Evolutionary conservation across 2,888 invertebrate species (phyloP).

Genomic region (Drosophila prolongata): DNA sequence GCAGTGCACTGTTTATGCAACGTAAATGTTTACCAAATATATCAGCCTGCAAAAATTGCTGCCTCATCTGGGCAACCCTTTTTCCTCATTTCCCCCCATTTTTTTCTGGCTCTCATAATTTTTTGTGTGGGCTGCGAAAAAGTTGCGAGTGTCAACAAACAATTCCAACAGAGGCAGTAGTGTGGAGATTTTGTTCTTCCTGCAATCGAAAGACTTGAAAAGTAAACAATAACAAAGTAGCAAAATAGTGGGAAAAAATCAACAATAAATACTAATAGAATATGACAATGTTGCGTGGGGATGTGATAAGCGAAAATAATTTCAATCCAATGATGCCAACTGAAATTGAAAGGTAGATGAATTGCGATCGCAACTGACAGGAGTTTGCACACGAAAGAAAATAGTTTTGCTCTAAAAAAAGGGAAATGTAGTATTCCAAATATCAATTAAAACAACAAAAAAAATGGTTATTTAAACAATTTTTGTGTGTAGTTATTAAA

Average conservation of each 20-base stretch:
- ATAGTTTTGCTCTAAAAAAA: neutral
- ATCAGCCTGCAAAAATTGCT: constrained; percentile 23
- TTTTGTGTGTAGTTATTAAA: neutral
- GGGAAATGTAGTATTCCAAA: no score
- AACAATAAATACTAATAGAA: neutral
- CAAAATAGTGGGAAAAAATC: constrained; percentile 17
- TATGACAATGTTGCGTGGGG: constrained; percentile 2
- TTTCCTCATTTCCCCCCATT: constrained; percentile 3
- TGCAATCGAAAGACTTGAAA: constrained; percentile 29
- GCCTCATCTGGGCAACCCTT: constrained; percentile 39
- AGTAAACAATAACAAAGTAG: constrained; percentile 41
- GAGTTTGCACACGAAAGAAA: constrained; percentile 16
- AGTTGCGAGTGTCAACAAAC: constrained; percentile 59
- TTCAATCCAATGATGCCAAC: constrained; percentile 33
- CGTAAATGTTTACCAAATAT: constrained; percentile 23
- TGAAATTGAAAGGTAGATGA: constrained; percentile 18
- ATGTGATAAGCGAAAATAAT: constrained; percentile 2
- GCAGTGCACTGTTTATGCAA: neutral
- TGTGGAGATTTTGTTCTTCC: constrained; percentile 3
- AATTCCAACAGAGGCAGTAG: constrained; percentile 17
- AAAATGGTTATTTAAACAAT: no score
- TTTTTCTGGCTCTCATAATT: constrained; percentile 6
- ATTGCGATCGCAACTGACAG: constrained; percentile 14
- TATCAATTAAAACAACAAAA: no score
- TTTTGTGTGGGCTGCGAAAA: constrained; percentile 39